Base-by-base conservation (phyloP, 2,888 invertebrate genomes). In the Adineta ricciae region DNA sequence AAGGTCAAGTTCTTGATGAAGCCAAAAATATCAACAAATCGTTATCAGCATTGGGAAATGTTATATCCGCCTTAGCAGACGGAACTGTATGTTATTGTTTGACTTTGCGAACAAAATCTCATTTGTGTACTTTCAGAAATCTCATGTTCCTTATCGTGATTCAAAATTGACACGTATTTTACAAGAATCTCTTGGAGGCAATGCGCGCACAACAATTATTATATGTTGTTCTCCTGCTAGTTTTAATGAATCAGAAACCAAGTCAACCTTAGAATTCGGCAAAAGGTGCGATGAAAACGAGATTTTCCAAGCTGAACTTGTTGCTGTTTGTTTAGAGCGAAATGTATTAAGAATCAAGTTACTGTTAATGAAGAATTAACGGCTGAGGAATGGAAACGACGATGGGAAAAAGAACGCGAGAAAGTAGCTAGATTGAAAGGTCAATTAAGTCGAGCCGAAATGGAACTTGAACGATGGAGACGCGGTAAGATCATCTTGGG, bases 21-120 rank as follows among this genome's bases (percentile, higher is more conserved):
- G 99, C 99, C 14, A 99, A 99, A 92, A 99, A 99, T 92, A 99
- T 99, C 91, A 99, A 99, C 92, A 99, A 99, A 92, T 99, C 99
- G 1, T 92, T 99, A 87, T 99, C 99, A 56, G 98, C 99, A 8
- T 93, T 99, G 89, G 99, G 99, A 89, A 99, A 99, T 91, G 99
- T 99, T 82, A 99, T 99, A 89, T 96, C 98, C 86, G 98, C 99
- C 11, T 92, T 99, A 89, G 99, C 99, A 83, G 99, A 99, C 91
- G 99, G 98, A 88, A 98, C 50, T 50, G 50, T 50, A 16, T 50
- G 50, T 50, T 7, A 49, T 27, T 16, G 50, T 50, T 50, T 64
- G 8, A 2, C 27, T 27, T 64, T 27, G 11, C 8, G 1, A 32
- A 19, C 64, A 19, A 27, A 64, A 32, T 32, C 27, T 32, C 14